These are phyloP conservation scores for Trichoplusia ni DNA, from an alignment of 1,140 invertebrate genomes.

Conservation along the genomic window DNA sequence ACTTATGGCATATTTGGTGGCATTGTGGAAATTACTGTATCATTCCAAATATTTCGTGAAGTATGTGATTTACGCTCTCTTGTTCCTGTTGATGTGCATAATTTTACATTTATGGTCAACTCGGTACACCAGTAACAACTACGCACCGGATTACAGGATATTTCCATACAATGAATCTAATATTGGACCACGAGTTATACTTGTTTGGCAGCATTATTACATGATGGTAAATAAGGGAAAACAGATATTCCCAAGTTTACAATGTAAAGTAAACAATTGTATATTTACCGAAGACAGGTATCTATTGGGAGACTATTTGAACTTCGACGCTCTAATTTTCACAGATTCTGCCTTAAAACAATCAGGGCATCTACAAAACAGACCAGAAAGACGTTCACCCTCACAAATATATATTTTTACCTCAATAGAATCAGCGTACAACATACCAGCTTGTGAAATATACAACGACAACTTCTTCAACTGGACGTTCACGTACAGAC, in stretches of 20 bases:
- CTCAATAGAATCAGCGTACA: slow-evolving; percentile 50
- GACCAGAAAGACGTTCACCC: slow-evolving; percentile 33
- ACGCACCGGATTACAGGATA: background rate
- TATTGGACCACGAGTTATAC: slow-evolving; percentile 33
- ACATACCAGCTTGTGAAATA: slow-evolving; percentile 50
- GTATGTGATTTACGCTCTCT: background rate
- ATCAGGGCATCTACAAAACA: background rate
- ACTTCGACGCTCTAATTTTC: slow-evolving; percentile 64
- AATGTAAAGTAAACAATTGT: slow-evolving; percentile 47
- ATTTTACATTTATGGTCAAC: background rate
- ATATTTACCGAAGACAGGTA: slow-evolving; percentile 43
- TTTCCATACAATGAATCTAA: slow-evolving; percentile 12
- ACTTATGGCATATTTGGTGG: background rate
- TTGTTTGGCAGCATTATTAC: slow-evolving; percentile 34
- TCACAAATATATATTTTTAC: slow-evolving; percentile 71
- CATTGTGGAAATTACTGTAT: slow-evolving; percentile 17
- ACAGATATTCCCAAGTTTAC: slow-evolving; percentile 28
- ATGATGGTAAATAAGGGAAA: background rate
- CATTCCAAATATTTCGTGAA: slow-evolving; percentile 27
- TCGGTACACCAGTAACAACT: no score
- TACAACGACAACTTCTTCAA: slow-evolving; percentile 80
- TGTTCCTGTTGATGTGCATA: background rate
- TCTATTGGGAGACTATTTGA: slow-evolving; percentile 41
- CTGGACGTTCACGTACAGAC: slow-evolving; percentile 84
- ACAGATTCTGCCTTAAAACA: slow-evolving; percentile 37